phyloP scores from a whole-genome alignment of 2,797 vertebrate genomes.

The Dryobates pubescens region DNA sequence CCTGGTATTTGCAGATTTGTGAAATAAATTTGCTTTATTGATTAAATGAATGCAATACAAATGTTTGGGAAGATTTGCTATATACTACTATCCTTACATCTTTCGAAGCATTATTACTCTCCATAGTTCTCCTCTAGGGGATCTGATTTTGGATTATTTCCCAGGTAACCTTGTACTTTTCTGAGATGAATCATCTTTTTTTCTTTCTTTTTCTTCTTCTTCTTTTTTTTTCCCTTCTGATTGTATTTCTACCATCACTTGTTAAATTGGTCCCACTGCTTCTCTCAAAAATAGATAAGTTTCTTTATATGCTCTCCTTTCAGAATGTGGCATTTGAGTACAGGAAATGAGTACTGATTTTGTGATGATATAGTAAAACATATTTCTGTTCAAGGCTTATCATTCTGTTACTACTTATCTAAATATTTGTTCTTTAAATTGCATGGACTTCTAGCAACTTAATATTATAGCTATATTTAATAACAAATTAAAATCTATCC shows the following conservation, averaged over 20 bases:
- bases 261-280: conserved; percentile 34
- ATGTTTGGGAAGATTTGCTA: background rate
- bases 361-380: background rate
- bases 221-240: background rate
- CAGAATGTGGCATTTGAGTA: background rate
- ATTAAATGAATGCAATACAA: background rate
- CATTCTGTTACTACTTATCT: background rate
- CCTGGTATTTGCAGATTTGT: background rate
- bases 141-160: background rate
- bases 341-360: background rate
- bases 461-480: background rate
- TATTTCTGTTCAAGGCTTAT: background rate
- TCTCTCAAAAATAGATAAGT: background rate
- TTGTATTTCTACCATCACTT: background rate
- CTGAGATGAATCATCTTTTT: background rate
- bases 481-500: background rate
- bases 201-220: background rate
- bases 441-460: background rate
- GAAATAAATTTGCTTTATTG: background rate
- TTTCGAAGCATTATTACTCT: background rate
- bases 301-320: background rate
- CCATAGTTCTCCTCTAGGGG: background rate
- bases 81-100: background rate
- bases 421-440: background rate
- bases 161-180: background rate